Evolutionary conservation across 1,140 invertebrate species (phyloP).

Genomic region (Pissodes strobi): DNA sequence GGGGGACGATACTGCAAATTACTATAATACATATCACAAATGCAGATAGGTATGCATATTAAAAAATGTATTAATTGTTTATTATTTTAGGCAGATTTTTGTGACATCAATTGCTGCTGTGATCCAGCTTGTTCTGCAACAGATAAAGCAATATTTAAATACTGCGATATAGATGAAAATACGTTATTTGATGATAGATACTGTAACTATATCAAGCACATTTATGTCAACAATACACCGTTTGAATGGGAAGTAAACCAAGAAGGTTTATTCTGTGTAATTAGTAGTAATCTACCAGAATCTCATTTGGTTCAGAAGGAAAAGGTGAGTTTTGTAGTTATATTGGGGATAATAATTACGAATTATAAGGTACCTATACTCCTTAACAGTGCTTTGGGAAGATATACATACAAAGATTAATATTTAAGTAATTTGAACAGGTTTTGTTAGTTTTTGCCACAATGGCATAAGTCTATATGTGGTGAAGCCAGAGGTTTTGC

Average conservation of each 20-base stretch:
- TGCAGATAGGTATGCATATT: too few relatives aligned
- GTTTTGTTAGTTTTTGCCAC: too few relatives aligned
- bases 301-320: constrained; percentile 45
- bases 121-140: constrained; percentile 66
- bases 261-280: constrained; percentile 64
- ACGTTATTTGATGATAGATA: constrained; percentile 50
- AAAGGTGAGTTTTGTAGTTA: constrained; percentile 44
- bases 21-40: too few relatives aligned
- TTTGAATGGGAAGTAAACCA: constrained; percentile 51
- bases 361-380: too few relatives aligned
- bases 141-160: constrained; percentile 63
- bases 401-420: too few relatives aligned
- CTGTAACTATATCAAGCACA: constrained; percentile 55
- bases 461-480: too few relatives aligned
- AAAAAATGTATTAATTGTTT: too few relatives aligned
- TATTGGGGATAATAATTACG: constrained; percentile 3
- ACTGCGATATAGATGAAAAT: constrained; percentile 56
- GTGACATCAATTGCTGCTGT: constrained; percentile 79
- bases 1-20: too few relatives aligned
- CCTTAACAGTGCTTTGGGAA: too few relatives aligned
- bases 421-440: too few relatives aligned
- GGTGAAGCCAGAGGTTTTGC: too few relatives aligned
- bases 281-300: constrained; percentile 62
- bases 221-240: constrained; percentile 58
- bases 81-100: constrained; percentile 48